Conservation (phyloP, 2,797 vertebrate genomes). For the Siniperca scherzeri region DNA sequence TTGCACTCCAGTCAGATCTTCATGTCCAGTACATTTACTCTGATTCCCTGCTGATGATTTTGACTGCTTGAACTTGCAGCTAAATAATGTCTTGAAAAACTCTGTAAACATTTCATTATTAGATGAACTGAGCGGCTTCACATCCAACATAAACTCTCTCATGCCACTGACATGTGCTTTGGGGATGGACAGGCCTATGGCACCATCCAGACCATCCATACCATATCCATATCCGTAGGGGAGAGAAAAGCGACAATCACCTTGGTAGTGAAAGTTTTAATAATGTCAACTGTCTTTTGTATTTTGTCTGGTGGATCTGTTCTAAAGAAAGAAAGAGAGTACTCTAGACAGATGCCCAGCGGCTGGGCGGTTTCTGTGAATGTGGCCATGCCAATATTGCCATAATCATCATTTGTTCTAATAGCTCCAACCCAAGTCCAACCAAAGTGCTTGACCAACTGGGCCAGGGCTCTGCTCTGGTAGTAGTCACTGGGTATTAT, state of each 20-base stretch:
- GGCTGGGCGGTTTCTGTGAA: slow-evolving; percentile 50
- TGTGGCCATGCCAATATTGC: slow-evolving; percentile 65
- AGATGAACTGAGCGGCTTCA: slow-evolving; percentile 68
- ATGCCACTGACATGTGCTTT: slow-evolving; percentile 75
- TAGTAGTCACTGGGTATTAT: slow-evolving; percentile 80
- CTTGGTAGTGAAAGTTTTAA: slow-evolving; percentile 14
- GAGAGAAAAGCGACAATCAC: not conserved
- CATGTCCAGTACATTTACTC: not conserved
- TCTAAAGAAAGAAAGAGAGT: slow-evolving; percentile 22
- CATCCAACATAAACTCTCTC: slow-evolving; percentile 75
- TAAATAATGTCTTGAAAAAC: slow-evolving; percentile 54
- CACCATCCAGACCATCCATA: slow-evolving; percentile 72
- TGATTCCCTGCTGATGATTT: no score
- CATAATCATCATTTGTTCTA: slow-evolving; percentile 72
- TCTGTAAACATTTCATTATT: slow-evolving; percentile 69
- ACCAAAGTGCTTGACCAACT: slow-evolving; percentile 77
- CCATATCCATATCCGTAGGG: not conserved
- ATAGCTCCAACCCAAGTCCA: slow-evolving; percentile 82
- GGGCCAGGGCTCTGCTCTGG: slow-evolving; percentile 79
- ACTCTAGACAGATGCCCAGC: not conserved
- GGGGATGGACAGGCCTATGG: slow-evolving; percentile 81
- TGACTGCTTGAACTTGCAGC: not conserved
- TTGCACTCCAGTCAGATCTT: not conserved
- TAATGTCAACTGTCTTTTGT: slow-evolving; percentile 61
- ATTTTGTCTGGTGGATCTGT: slow-evolving; percentile 73